Base-by-base conservation (phyloP, 1,140 invertebrate species). In the Heterodera schachtii region DNA sequence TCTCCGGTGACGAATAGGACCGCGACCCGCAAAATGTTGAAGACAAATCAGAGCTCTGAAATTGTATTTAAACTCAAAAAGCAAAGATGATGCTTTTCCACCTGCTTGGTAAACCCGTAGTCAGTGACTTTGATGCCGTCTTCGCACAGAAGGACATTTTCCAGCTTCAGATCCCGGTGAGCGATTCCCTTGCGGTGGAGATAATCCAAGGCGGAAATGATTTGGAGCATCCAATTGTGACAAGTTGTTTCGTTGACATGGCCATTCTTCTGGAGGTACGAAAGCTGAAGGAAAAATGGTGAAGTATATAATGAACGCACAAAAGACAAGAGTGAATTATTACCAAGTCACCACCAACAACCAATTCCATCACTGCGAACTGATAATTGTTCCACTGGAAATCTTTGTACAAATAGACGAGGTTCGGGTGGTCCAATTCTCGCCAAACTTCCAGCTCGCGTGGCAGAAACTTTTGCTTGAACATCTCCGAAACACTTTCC, bases 151-250 rank as follows among this genome's bases (percentile, higher is more conserved):
- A 94, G 89, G 16, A 93, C 88, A 88, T 94, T 94, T 87, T 94
- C 93, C 86, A 93, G 93, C 90, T 94, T 94, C 31, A 94, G 87
- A 88, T 94, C 93, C 82, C 93, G 86, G 86, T 94, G 93, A 13
- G 92, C 91, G 52, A 94, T 92, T 73, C 93, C 91, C 64, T 90
- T 82, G 6, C 88, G 85, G 86, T 94, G 93, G 11, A 93, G 90
- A 86, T 93, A 93, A 49, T 91, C 86, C 0, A 93, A 87, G 1
- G 93, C 93, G 3, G 90, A 88, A 2, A 92, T 86, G n/a, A 93
- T 83, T 86, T 93, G 92, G 60, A 75, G 82, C 82, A 89, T 86
- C 81, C 83, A 90, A 41, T 64, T n/a, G 19, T 57, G 82, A 47
- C 76, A 76, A 6, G 21, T 31, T 44, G 31, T 19, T 73, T 84